Evolutionary conservation across 2,888 invertebrate genomes (phyloP).

Genomic region (Eurytoma adleriae): DNA sequence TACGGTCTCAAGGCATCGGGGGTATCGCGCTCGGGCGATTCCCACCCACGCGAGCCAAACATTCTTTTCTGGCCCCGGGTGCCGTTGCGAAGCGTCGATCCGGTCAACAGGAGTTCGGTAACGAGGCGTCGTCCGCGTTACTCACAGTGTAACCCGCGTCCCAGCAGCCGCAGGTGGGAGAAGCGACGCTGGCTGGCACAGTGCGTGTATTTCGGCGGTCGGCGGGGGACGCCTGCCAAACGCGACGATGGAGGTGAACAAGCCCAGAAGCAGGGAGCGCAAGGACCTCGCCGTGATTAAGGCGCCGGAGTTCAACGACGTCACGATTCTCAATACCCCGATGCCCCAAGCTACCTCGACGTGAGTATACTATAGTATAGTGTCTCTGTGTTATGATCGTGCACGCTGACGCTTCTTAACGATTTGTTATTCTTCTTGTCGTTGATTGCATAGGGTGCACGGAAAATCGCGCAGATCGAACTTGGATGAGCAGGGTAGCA

Average conservation of each 20-base stretch:
- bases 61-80: constrained; percentile 35
- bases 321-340: constrained; percentile 71
- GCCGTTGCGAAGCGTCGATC: not conserved
- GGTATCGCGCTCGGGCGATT: not conserved
- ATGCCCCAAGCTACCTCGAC: constrained; percentile 76
- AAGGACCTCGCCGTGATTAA: constrained; percentile 16
- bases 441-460: constrained; percentile 21
- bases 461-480: constrained; percentile 37
- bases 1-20: constrained; percentile 10
- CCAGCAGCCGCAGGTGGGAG: not conserved
- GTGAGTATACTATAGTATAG: not conserved
- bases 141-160: not conserved
- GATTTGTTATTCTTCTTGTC: constrained; percentile 24
- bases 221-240: not conserved
- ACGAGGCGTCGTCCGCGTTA: not conserved
- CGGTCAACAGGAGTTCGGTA: not conserved
- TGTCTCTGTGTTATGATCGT: not conserved
- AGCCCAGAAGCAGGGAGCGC: not conserved
- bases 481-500: constrained; percentile 36
- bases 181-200: constrained; percentile 4
- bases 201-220: not conserved
- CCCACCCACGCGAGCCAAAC: constrained; percentile 7
- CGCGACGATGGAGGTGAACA: constrained; percentile 44
- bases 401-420: no score
- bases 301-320: constrained; percentile 44